Conservation (phyloP, 2,797 vertebrate genomes). For the Limosa lapponica region DNA sequence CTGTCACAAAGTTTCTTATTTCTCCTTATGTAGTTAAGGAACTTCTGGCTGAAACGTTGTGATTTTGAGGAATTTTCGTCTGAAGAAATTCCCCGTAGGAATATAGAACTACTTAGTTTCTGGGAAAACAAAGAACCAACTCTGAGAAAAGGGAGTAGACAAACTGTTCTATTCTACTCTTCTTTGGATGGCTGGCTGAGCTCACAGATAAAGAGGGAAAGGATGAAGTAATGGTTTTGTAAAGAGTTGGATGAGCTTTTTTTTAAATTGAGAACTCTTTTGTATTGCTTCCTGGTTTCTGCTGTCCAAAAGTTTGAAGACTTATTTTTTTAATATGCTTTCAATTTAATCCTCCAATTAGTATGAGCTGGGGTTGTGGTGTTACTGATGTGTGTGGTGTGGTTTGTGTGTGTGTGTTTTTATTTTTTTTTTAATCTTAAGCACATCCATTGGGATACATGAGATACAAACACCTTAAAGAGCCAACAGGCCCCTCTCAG, state of each 20-base stretch:
- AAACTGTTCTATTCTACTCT: not conserved
- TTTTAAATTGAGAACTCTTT: not conserved
- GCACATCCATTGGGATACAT: rapidly evolving
- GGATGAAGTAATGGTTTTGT: not conserved
- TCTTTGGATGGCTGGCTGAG: not conserved
- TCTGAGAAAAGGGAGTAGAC: not conserved
- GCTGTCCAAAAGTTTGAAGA: not conserved
- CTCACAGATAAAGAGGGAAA: not conserved
- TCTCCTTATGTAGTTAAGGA: not conserved
- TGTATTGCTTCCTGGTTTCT: rapidly evolving
- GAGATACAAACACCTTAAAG: not conserved
- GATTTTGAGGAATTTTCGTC: not conserved
- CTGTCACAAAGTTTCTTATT: not conserved
- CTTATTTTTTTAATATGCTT: not conserved
- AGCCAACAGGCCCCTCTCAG: not conserved
- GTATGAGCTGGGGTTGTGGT: not conserved
- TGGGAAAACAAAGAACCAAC: not conserved
- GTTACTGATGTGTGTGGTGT: not conserved
- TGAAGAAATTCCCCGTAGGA: not conserved
- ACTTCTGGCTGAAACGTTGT: not conserved
- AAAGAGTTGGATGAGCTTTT: not conserved
- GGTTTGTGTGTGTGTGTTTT: not conserved
- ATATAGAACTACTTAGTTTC: not conserved
- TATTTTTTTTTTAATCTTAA: not conserved
- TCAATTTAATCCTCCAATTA: not conserved